These are phyloP conservation scores for Sclerodermus sp. DNA, from an alignment of 2,888 invertebrate species.

Conservation along the genomic window DNA sequence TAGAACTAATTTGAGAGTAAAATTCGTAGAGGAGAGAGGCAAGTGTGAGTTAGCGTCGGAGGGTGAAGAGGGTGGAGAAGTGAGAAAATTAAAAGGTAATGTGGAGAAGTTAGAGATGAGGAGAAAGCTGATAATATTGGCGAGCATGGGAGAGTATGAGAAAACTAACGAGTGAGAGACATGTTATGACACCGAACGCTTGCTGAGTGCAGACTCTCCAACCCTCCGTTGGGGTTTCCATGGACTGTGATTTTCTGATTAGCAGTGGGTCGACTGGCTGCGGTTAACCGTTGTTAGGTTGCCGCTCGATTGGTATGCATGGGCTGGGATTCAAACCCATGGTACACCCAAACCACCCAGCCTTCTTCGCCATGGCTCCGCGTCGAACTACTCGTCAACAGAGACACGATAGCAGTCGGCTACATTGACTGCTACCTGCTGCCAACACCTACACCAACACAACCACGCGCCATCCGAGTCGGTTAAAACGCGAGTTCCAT, in stretches of 20 bases:
- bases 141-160: too few relatives aligned
- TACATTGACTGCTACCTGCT: too few relatives aligned
- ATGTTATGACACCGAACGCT: constrained; percentile 23
- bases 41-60: too few relatives aligned
- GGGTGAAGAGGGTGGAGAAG: too few relatives aligned
- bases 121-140: too few relatives aligned
- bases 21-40: too few relatives aligned
- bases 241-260: constrained; percentile 57
- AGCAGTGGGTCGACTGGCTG: constrained; percentile 54
- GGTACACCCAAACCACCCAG: constrained; percentile 22
- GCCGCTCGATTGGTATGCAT: constrained; percentile 56
- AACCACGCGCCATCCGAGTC: too few relatives aligned
- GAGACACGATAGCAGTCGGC: neutral
- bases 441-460: too few relatives aligned
- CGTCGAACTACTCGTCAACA: constrained; percentile 8
- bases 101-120: too few relatives aligned
- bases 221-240: constrained; percentile 48
- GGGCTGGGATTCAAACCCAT: constrained; percentile 52
- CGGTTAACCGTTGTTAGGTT: constrained; percentile 57
- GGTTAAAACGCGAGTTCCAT: too few relatives aligned
- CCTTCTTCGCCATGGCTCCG: constrained; percentile 17
- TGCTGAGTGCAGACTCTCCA: constrained; percentile 10
- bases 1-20: too few relatives aligned
- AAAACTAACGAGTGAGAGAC: neutral
- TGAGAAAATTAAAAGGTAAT: too few relatives aligned